Conservation (phyloP, 2,113 vertebrate species). For the Thinocorus orbignyianus region DNA sequence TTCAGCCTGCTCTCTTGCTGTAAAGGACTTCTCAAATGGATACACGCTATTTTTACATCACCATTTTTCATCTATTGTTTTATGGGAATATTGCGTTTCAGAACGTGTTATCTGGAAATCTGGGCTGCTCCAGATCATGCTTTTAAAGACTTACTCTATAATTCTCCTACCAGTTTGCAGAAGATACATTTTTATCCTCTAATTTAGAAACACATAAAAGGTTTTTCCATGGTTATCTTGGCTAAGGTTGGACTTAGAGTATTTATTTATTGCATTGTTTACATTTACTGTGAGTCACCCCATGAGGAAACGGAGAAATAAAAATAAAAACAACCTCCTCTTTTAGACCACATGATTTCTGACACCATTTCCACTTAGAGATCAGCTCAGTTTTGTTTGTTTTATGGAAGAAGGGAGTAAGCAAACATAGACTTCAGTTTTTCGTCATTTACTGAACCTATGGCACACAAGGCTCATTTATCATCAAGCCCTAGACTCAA, state of each 20-base stretch:
- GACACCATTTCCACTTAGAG: not conserved
- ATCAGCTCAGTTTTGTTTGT: not conserved
- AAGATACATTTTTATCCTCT: not conserved
- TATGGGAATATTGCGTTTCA: constrained; percentile 2
- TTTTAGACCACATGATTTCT: not conserved
- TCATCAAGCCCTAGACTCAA: not conserved
- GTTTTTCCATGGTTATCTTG: not conserved
- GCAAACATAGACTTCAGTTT: constrained; percentile 6
- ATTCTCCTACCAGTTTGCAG: not conserved
- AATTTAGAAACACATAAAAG: not conserved
- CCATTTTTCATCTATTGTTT: constrained; percentile 10
- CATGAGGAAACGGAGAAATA: not conserved
- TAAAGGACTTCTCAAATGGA: not conserved
- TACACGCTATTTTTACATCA: not conserved
- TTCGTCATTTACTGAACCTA: constrained; percentile 11
- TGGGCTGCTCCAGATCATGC: not conserved
- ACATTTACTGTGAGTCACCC: not conserved
- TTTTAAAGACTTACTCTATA: constrained; percentile 1
- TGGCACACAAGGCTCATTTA: constrained; percentile 1
- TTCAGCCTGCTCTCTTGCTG: not conserved
- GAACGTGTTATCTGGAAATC: constrained; percentile 6
- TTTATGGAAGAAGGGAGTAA: not conserved
- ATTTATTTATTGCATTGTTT: constrained; percentile 44
- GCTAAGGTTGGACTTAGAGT: not conserved
- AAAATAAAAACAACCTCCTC: not conserved